Base-by-base conservation (phyloP, 2,113 vertebrate species). In the Montifringilla adamsi region DNA sequence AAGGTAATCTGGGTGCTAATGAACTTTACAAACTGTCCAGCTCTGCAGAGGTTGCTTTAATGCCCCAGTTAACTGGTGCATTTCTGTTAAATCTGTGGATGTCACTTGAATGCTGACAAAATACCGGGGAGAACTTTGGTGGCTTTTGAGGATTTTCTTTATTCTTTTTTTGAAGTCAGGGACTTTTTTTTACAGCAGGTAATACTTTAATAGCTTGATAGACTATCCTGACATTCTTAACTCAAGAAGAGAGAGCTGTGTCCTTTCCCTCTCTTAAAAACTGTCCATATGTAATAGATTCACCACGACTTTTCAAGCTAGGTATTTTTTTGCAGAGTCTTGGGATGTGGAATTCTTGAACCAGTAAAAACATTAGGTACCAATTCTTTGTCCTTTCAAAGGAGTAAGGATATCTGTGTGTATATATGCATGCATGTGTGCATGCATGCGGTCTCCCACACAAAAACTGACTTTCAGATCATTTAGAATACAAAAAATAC, bases 1-100 rank as follows among this genome's bases (percentile, higher is more conserved):
- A 87, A 91, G 64, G 89, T 94, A 90, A 50, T 89, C 52, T 82
- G 66, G 53, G 83, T 84, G 76, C 90, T 95, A 90, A 95, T 96
- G 92, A 96, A 92, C 93, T 97, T 96, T 82, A 96, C 66, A 94
- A 95, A 93, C 68, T 89, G 64, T 88, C 79, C 93, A 69, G 87
- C 75, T 93, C 70, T 62, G 39, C 8, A 3, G 67, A 94, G 64
- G 67, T 93, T 90, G 62, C 70, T 94, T 67, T 70, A 67, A 90
- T 92, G 41, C 69, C 73, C 90, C 58, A 86, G 35, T 89, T 94
- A 93, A 84, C 43, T 6, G 7, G 46, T 44, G n/a, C n/a, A 20
- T 73, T 92, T 80, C 66, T 66, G 31, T 68, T 90, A 31, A 80
- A 64, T 90, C n/a, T 76, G 44, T 26, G 31, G 77, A 63, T 94